A percentile compares a stretch with the other conserved stretches of the same genome.
These are phyloP conservation scores for Temnopleurus reevesii DNA, from an alignment of 53 echinoderm and acorn worm species.

Conservation along the genomic window DNA sequence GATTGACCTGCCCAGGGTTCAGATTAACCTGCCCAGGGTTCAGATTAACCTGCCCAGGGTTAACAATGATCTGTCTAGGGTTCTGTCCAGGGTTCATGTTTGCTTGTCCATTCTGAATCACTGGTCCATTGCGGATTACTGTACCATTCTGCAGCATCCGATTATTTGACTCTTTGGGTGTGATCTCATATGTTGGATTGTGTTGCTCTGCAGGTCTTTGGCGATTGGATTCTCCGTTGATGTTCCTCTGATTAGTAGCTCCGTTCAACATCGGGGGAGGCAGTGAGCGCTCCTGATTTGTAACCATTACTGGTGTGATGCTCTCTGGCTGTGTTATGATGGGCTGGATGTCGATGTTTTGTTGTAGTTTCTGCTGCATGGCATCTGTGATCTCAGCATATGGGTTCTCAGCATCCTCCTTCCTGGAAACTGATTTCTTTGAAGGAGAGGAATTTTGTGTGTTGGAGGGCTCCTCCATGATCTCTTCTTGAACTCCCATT, in stretches of 20 bases:
- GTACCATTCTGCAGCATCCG: slow-evolving; percentile 15
- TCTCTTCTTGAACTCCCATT: neutral
- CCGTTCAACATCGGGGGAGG: slow-evolving; percentile 48
- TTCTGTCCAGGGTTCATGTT: neutral
- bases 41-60: neutral
- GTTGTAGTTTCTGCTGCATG: slow-evolving; percentile 46
- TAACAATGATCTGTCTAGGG: neutral
- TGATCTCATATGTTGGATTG: slow-evolving; percentile 71
- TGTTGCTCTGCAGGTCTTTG: slow-evolving; percentile 56
- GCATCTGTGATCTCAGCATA: slow-evolving; percentile 82
- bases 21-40: slow-evolving; percentile 39
- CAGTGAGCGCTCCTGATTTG: slow-evolving; percentile 6
- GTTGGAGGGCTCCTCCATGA: neutral
- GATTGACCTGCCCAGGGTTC: slow-evolving; percentile 4
- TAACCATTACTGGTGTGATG: neutral
- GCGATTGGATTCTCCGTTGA: slow-evolving; percentile 16
- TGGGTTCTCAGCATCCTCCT: slow-evolving; percentile 70
- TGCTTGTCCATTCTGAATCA: neutral
- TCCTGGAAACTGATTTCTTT: slow-evolving; percentile 34
- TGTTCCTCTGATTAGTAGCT: too few species aligned
- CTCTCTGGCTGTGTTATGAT: neutral
- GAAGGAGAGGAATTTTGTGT: slow-evolving; percentile 18
- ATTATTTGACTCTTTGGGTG: slow-evolving; percentile 33
- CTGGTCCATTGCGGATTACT: slow-evolving; percentile 29
- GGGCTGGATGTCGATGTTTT: neutral